Conservation (phyloP, 2,888 invertebrate genomes). For the Drosophila prostipennis region DNA sequence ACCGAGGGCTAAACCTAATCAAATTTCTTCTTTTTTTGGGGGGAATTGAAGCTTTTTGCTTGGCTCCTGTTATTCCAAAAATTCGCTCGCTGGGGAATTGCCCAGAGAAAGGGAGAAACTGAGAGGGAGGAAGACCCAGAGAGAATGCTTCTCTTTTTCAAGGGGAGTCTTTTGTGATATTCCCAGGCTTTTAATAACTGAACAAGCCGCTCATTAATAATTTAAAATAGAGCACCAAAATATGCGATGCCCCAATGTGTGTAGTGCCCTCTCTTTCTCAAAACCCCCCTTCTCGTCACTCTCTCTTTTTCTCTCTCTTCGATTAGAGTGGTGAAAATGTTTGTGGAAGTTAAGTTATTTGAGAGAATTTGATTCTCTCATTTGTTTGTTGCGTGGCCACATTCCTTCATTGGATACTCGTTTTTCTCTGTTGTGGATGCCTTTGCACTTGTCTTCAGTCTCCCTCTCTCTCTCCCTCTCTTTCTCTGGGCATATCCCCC, state of each 20-base stretch:
- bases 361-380: constrained; percentile 16
- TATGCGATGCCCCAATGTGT: constrained; percentile 55
- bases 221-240: constrained; percentile 77
- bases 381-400: constrained; percentile 41
- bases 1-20: constrained; percentile 38
- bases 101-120: not conserved
- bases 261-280: not conserved
- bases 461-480: not conserved
- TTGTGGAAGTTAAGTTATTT: constrained; percentile 21
- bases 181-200: constrained; percentile 82
- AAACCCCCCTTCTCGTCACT: not conserved
- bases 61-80: constrained; percentile 18
- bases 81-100: constrained; percentile 15
- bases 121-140: not conserved
- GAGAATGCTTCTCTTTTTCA: constrained; percentile 16
- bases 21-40: constrained; percentile 20
- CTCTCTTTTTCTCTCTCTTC: not conserved
- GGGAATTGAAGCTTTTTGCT: not conserved
- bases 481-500: not conserved
- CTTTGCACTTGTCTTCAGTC: constrained; percentile 22
- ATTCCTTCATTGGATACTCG: constrained; percentile 34
- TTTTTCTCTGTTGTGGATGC: constrained; percentile 38
- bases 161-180: constrained; percentile 41
- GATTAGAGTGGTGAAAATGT: constrained; percentile 18
- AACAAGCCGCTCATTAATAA: constrained; percentile 80